Conservation (phyloP, 2,797 vertebrate species). For the Crax fasciolata region DNA sequence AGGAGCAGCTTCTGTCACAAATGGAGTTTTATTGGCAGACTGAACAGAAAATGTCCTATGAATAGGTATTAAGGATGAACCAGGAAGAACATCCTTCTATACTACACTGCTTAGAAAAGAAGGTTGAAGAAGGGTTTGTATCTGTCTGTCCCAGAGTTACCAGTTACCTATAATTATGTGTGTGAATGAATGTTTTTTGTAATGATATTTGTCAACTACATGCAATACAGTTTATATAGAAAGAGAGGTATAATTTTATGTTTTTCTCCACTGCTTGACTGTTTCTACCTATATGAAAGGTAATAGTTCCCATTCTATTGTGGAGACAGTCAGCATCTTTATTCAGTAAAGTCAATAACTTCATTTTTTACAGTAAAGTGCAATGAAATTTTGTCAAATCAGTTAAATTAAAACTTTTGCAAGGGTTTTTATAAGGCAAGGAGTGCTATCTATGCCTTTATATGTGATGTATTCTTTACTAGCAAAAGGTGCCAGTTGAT, state of each 20-base stretch:
- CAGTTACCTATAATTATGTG: not conserved
- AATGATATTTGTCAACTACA: not conserved
- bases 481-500: not conserved
- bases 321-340: not conserved
- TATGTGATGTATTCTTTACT: not conserved
- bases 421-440: not conserved
- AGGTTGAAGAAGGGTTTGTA: not conserved
- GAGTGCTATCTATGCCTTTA: not conserved
- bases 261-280: not conserved
- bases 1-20: not conserved
- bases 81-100: not conserved
- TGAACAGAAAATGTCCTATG: not conserved
- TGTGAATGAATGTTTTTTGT: not conserved
- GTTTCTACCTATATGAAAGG: not conserved
- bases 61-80: not conserved
- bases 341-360: not conserved
- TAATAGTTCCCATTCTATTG: not conserved
- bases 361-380: not conserved
- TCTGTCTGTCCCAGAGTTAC: not conserved
- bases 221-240: not conserved
- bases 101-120: not conserved
- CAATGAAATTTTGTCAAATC: not conserved
- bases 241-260: not conserved
- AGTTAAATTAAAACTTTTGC: not conserved
- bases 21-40: not conserved